A percentile compares a stretch with the other conserved stretches of the same genome.
Conservation (phyloP, 2,888 invertebrate species). For the Drosophila melanosoma region DNA sequence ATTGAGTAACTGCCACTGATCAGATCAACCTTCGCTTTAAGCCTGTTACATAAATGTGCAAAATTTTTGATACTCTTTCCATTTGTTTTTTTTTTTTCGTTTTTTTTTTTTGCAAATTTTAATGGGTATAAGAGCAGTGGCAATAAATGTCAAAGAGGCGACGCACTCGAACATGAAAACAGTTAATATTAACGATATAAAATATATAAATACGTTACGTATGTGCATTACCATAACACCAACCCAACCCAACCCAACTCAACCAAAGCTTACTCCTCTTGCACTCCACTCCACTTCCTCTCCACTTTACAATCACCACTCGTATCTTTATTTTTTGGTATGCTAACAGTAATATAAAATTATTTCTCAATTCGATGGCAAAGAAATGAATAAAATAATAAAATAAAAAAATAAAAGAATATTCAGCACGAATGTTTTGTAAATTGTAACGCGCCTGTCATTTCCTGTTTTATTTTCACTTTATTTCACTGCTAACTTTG, state of each 20-base stretch:
- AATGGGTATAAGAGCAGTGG: constrained; percentile 46
- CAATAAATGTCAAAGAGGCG: constrained; percentile 71
- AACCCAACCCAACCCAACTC: neutral
- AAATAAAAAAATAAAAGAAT: constrained; percentile 20
- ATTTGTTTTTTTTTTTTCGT: neutral
- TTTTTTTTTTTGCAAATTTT: neutral
- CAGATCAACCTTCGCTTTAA: neutral
- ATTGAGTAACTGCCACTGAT: neutral
- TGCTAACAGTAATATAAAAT: constrained; percentile 71
- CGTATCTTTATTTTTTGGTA: constrained; percentile 30
- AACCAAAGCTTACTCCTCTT: neutral
- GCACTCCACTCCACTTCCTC: too few species aligned
- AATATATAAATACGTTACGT: constrained; percentile 48
- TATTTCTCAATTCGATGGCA: constrained; percentile 69
- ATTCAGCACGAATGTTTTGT: constrained; percentile 64
- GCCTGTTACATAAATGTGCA: neutral
- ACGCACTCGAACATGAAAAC: constrained; percentile 52
- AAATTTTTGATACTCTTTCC: neutral
- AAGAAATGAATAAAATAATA: neutral
- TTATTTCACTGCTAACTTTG: constrained; percentile 66
- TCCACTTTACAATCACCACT: neutral
- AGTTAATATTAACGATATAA: constrained; percentile 57
- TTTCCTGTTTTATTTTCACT: constrained; percentile 78
- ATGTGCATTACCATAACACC: constrained; percentile 27
- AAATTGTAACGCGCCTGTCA: constrained; percentile 70